Base-by-base conservation (phyloP, 2,888 invertebrate species). In the Diogma glabrata region DNA sequence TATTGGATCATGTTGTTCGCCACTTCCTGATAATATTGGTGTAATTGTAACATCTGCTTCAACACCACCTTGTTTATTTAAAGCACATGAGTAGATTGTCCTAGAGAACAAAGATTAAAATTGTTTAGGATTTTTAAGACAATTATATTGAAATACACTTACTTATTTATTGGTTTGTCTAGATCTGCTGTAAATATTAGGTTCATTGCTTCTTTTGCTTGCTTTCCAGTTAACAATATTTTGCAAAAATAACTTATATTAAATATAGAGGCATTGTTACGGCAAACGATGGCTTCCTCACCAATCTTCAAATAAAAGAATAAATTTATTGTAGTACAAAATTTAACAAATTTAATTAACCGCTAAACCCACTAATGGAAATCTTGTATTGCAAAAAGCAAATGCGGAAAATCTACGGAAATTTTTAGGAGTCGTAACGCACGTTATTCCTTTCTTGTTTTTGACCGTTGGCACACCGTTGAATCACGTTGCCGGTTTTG, bases 241-340 rank as follows among this genome's bases (percentile, higher is more conserved):
- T 94, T 93, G 40, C 89, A 87, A 63, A 89, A 91, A 65, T 90
- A 89, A 5, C 91, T 90, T 75, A 91, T 79, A 65, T 94, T 81
- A 67, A 93, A 92, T 12, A 92, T 68, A 0, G 84, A 89, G 0
- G 84, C 90, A 52, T 77, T 81, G 57, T 84, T 84, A 49, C 93
- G 75, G 57, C 89, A 87, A 3, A 84, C 78, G 20, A 83, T 60
- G 4, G 87, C 87, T 72, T 93, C 93, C 53, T 79, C 73, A 2
- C 82, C 81, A 51, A 93, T 88, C 91, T 92, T 60, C 47, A 43
- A 40, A 36, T 14, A 36, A 14, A 14, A 16, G n/a, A 14, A 36
- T 36, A 4, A 14, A n/a, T n/a, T n/a, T n/a, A n/a, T n/a, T n/a
- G n/a, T n/a, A n/a, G n/a, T n/a, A n/a, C n/a, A n/a, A n/a, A n/a